Evolutionary conservation across 2,113 vertebrate genomes (phyloP), one percentile per base, ranked within the genome.

Genomic region (Trogon surrucura): DNA sequence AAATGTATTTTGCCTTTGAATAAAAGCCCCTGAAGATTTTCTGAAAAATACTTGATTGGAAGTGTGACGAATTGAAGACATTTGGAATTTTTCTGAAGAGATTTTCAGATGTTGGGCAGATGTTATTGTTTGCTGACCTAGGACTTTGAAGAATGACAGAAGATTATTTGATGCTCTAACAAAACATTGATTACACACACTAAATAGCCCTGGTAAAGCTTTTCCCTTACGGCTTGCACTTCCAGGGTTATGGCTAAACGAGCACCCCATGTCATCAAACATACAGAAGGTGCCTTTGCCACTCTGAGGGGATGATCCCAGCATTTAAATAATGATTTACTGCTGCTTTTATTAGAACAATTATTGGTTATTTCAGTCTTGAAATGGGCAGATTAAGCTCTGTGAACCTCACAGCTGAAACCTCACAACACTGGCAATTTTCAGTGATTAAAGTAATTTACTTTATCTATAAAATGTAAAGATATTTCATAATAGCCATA

Each of bases 301-400:
- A 95, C 90, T 97, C 79, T 32, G 72, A 97, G 96, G 94, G 91
- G 87, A 96, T 93, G 93, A 97, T 95, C 94, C 94, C 34, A 91
- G 88, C 91, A 92, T 97, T 97, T 97, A 96, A 97, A 96, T 97
- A 96, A 96, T 93, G 95, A 97, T 97, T 97, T 97, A 95, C 93
- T 95, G 88, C 72, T 94, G 95, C 96, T 97, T 97, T 97, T 97
- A 97, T 97, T 97, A 96, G 96, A 97, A 97, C 96, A 97, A 97
- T 97, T 97, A 97, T 97, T 97, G 95, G 97, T 97, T 97, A 97
- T 97, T 96, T 97, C 96, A 97, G 90, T 96, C 93, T 97, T 94
- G 96, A 97, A 97, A 91, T 95, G 89, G 91, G 87, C 84, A 91
- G 77, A 94, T 97, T 89, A 93, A 62, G 72, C 78, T 93, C 92